phyloP scores from a whole-genome alignment of 92 coral and sea anemone species.

The Paramuricea clavata region DNA sequence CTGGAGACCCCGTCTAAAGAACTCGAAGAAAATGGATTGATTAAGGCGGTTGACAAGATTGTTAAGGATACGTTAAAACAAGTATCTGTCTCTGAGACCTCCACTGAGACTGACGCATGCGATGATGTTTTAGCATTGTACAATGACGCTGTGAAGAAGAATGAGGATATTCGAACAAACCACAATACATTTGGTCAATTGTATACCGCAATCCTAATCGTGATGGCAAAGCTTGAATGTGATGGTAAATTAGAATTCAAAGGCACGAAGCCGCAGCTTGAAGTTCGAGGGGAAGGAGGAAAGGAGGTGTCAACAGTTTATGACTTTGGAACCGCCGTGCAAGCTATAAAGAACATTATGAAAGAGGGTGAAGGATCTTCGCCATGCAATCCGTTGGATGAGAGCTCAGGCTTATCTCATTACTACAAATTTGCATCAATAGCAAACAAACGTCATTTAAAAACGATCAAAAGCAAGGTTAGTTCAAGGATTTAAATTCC shows the following conservation, averaged over 20 bases:
- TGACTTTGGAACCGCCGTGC: constrained; percentile 71
- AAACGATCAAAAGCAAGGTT: constrained; percentile 3
- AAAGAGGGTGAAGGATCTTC: constrained; percentile 86
- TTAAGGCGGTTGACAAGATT: neutral
- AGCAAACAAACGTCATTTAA: constrained; percentile 68
- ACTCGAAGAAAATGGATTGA: neutral
- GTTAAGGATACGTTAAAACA: neutral
- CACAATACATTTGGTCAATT: constrained; percentile 1
- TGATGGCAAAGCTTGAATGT: constrained; percentile 1
- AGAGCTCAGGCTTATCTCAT: constrained; percentile 76
- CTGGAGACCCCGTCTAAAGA: constrained; percentile 69
- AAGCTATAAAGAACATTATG: constrained; percentile 71
- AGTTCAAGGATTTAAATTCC: neutral
- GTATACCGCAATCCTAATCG: neutral
- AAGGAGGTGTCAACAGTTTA: constrained; percentile 39
- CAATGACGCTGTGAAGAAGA: neutral
- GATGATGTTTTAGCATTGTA: neutral
- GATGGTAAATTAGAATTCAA: neutral
- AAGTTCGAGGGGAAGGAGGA: neutral
- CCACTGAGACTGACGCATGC: neutral
- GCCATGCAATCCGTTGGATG: constrained; percentile 77
- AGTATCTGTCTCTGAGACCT: neutral
- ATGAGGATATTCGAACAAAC: neutral
- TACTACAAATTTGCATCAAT: constrained; percentile 77
- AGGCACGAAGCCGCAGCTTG: neutral